phyloP scores from a whole-genome alignment of 2,113 vertebrate genomes.

The Anhinga rufa region DNA sequence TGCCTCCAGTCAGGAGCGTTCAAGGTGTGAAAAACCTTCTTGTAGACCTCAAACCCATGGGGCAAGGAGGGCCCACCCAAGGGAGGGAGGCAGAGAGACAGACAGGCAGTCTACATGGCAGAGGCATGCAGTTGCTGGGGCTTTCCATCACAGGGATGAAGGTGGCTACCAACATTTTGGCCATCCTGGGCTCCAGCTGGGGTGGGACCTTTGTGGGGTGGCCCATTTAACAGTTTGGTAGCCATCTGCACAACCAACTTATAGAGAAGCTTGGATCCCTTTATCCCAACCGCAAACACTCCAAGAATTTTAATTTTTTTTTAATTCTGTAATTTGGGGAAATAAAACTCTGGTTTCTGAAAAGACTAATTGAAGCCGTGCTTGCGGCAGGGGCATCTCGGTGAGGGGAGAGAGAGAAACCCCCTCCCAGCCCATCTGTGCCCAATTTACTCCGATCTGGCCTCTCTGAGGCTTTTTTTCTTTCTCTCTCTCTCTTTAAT shows the following conservation, averaged over 20 bases:
- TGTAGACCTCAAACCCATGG: neutral
- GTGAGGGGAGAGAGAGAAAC: conserved; percentile 59
- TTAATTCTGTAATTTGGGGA: conserved; percentile 71
- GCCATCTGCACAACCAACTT: conserved; percentile 39
- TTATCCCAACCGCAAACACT: conserved; percentile 65
- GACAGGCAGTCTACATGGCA: neutral
- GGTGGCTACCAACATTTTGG: neutral
- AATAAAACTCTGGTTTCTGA: conserved; percentile 71
- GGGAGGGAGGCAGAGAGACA: neutral
- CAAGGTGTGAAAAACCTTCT: neutral
- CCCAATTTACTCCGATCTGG: conserved; percentile 89
- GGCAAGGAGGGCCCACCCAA: neutral
- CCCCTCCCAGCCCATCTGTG: conserved; percentile 85
- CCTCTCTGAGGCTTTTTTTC: conserved; percentile 59
- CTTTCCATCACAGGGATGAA: neutral
- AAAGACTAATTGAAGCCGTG: conserved; percentile 73
- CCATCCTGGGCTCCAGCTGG: neutral
- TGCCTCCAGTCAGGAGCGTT: neutral
- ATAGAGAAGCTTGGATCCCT: conserved; percentile 40
- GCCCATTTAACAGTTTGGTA: conserved; percentile 61
- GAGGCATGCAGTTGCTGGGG: neutral
- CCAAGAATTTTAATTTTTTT: conserved; percentile 72
- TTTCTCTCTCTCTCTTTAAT: conserved; percentile 60
- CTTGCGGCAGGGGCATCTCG: conserved; percentile 73
- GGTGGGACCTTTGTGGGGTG: neutral